A percentile compares a stretch with the other conserved stretches of the same genome.
phyloP scores from a whole-genome alignment of 2,797 vertebrate genomes.

The Octomys mimax region DNA sequence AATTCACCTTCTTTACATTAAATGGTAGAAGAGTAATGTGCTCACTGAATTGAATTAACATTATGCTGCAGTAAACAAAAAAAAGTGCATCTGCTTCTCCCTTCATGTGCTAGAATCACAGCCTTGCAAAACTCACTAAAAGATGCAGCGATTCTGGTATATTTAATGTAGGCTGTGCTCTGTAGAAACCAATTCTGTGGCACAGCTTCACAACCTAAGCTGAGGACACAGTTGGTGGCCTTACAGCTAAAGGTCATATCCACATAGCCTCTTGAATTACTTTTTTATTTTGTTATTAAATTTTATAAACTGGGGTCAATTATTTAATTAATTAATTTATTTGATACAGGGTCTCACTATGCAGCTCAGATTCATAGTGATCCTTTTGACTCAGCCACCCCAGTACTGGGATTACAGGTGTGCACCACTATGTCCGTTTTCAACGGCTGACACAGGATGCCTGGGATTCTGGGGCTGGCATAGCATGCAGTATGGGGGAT shows the following conservation, averaged over 20 bases:
- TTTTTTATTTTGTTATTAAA: background rate
- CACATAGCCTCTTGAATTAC: background rate
- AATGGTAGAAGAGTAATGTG: conserved; percentile 14
- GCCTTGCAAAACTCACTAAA: background rate
- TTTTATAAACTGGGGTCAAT: background rate
- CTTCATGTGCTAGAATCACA: background rate
- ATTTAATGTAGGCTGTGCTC: background rate
- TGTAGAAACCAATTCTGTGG: background rate
- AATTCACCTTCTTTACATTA: conserved; percentile 46
- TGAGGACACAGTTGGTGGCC: background rate
- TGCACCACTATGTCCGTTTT: too few relatives aligned
- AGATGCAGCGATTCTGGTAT: background rate
- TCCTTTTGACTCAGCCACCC: too few relatives aligned
- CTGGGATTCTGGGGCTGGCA: too few relatives aligned
- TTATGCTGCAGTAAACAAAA: background rate
- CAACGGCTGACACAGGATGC: too few relatives aligned
- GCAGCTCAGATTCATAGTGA: too few relatives aligned
- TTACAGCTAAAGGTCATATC: background rate
- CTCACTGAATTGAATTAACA: background rate
- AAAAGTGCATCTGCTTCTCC: background rate
- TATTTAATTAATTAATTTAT: background rate
- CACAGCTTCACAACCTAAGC: background rate
- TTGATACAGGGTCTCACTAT: too few relatives aligned
- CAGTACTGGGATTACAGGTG: too few relatives aligned
- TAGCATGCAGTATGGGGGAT: too few relatives aligned